These are phyloP conservation scores for Mobula hypostoma DNA, from an alignment of 2,113 vertebrate genomes.

Conservation along the genomic window DNA sequence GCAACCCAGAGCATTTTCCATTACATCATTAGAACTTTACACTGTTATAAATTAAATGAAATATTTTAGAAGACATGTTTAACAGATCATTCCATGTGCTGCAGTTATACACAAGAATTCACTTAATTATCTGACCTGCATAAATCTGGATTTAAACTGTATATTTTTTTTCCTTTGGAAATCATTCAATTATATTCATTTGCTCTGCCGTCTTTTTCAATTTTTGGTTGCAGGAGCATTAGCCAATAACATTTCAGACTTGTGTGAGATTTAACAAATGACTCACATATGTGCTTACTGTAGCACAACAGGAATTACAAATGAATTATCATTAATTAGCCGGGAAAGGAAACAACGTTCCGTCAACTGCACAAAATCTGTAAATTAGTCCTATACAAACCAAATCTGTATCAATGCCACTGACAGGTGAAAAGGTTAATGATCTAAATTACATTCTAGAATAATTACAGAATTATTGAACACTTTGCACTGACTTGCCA, in stretches of 20 bases:
- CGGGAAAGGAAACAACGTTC: conserved; percentile 10
- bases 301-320: conserved; percentile 13
- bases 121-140: neutral
- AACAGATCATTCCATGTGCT: neutral
- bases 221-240: neutral
- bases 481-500: neutral
- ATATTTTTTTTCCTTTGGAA: neutral
- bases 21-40: neutral
- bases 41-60: neutral
- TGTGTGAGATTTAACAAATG: neutral
- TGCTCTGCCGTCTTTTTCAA: neutral
- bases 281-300: neutral
- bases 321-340: conserved; percentile 33
- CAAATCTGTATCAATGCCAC: conserved; percentile 13
- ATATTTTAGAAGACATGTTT: neutral
- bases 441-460: conserved; percentile 6
- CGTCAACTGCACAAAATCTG: conserved; percentile 20
- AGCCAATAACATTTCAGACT: neutral
- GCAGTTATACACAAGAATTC: neutral
- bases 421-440: conserved; percentile 23
- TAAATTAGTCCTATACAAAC: neutral
- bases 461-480: conserved; percentile 12
- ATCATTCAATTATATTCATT: conserved; percentile 12
- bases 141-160: neutral
- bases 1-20: neutral